Percentiles rank a stretch among this genome's conserved stretches.
These are phyloP conservation scores for Hyperoplus lanceolatus DNA, from an alignment of 2,797 vertebrate species.

Conservation along the genomic window DNA sequence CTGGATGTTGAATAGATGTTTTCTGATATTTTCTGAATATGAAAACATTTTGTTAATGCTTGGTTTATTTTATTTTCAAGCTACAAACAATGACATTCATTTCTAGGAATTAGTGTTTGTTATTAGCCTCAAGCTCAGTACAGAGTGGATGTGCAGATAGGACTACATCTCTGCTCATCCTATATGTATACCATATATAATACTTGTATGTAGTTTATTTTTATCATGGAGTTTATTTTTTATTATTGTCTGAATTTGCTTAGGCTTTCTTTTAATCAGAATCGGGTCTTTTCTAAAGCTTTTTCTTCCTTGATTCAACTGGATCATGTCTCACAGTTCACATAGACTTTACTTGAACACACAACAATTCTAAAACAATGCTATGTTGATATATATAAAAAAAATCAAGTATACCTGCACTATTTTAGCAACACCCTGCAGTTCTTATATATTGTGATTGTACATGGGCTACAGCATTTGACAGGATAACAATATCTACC, in stretches of 20 bases:
- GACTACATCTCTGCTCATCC: constrained; percentile 8
- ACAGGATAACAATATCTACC: too few relatives aligned
- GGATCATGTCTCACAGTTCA: background rate
- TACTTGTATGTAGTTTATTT: background rate
- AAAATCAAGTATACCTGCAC: too few relatives aligned
- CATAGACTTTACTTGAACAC: background rate
- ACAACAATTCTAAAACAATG: background rate
- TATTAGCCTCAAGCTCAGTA: constrained; percentile 24
- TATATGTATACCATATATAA: constrained; percentile 18
- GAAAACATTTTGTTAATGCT: constrained; percentile 10
- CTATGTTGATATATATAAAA: background rate
- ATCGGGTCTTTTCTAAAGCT: background rate
- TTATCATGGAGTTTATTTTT: constrained; percentile 30
- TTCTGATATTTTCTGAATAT: constrained; percentile 15
- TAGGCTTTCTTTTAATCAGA: constrained; percentile 10
- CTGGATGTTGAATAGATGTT: constrained; percentile 13
- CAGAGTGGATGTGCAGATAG: background rate
- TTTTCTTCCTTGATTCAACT: background rate
- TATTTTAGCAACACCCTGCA: background rate
- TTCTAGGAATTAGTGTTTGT: constrained; percentile 31
- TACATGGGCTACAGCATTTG: background rate
- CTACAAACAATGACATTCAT: constrained; percentile 29
- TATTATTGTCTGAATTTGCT: constrained; percentile 20
- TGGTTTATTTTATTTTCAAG: constrained; percentile 15
- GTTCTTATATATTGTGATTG: background rate